Evolutionary conservation across 2,797 vertebrate genomes (phyloP), one percentile per base, ranked within the genome.

Genomic region (Morus bassanus): DNA sequence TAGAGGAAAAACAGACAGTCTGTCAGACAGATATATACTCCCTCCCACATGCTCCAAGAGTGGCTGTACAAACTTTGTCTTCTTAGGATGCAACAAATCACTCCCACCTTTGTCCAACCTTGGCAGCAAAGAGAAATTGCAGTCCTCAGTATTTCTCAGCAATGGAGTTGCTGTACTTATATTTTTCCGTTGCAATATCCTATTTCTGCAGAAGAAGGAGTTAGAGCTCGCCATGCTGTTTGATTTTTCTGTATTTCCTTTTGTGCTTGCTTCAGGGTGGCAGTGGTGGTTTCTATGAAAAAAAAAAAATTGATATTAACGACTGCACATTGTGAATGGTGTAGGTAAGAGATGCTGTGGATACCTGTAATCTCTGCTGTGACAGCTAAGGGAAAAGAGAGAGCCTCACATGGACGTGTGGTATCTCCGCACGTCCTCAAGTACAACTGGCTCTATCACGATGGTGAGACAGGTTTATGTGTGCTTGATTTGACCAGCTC

Each of bases 61-160:
- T 2, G 2, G 61, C 51, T 88, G 73, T 46, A 92, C 86, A 90
- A 91, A 92, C 69, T 76, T 88, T 1, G 8, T 51, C 75, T 72
- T 72, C 67, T 80, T 69, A 46, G 73, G 65, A 48, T 63, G 73
- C 39, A 61, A 80, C 61, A 89, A 87, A 83, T 96, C 72, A 91
- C 64, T 88, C 88, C 65, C 57, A 72, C 74, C 74, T 81, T 88
- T 13, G 0, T 67, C 91, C 64, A 18, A 31, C 7, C 24, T 65
- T 53, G 83, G 27, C 75, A 93, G 53, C 65, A 59, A 74, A 80
- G 63, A 84, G 68, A 23, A 74, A 74, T 45, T 64, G 25, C 61
- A 77, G 33, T 35, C 25, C 37, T 63, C 45, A 7, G 43, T 60
- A 27, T 43, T 67, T 74, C 30, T 85, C 56, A 19, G 72, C 28